Base-by-base conservation (phyloP, 2,797 vertebrate genomes). In the Sciaenops ocellatus region DNA sequence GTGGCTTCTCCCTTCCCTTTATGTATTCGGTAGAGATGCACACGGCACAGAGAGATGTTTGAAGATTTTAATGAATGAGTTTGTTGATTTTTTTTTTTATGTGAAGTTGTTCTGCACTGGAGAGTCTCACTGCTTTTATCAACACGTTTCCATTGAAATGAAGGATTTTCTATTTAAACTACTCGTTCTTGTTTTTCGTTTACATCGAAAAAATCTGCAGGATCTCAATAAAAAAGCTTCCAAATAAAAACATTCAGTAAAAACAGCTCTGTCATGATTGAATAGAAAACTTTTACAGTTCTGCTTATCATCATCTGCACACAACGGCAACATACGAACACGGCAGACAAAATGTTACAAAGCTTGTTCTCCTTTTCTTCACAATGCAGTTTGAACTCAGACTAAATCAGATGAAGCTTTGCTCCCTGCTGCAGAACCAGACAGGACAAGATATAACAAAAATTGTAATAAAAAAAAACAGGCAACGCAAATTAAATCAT, bases 21-120 rank as follows among this genome's bases (percentile, higher is more conserved):
- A 48, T 80, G 22, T 71, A 7, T 76, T 62, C 41, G 50, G 41
- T 64, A 82, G 12, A 83, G 84, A 74, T 63, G 78, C 65, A 87
- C 64, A 75, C 69, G 74, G 78, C 71, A 85, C 50, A 82, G 0
- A 82, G 9, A 52, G 7, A 22, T 84, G 5, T 82, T 85, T 76
- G 24, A 59, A 54, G 79, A 56, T 83, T 86, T 84, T 79, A 84
- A 64, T 86, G 62, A 80, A 71, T 77, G 10, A 64, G 26, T 73
- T 61, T 72, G 22, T 44, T 6, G 30, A 3, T 57, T 6, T 34
- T 64, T 17, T 18, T 87, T 84, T 89, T 87, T 78, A 86, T 93
- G 69, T 91, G 61, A 76, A 66, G 61, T 73, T 84, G 65, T 89
- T 85, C 85, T 92, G 91, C 94, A 95, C 94, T 95, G 94, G 92